Evolutionary conservation across 2,113 vertebrate genomes (phyloP), one percentile per base, ranked within the genome.

Genomic region (Nothocercus julius): DNA sequence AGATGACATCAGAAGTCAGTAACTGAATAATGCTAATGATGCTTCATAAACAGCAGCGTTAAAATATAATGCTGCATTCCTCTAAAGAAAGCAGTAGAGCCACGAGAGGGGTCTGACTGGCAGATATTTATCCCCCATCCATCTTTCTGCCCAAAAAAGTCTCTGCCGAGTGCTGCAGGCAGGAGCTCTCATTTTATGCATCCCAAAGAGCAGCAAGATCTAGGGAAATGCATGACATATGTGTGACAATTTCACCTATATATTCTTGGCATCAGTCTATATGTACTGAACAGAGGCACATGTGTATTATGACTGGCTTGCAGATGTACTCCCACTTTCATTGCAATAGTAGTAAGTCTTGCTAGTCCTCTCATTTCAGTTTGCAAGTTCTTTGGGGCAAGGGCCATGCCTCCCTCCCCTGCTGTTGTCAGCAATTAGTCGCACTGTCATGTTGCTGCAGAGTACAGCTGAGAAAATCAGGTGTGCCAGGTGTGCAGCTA

Each of bases 11-110:
- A 42, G 77, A 97, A 96, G 82, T 79, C 90, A 87, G 95, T 66
- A 92, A 72, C 54, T 54, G 97, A 89, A 94, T 97, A 96, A 97
- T 97, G 96, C 73, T 94, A 97, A 95, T 95, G 93, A 97, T 97
- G 96, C 90, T 96, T 93, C 82, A 90, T 89, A 96, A 96, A 91
- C 89, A 96, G 78, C 73, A 49, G 69, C 88, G 86, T 51, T 91
- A 81, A 87, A 67, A 84, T 63, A 94, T 82, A 97, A 96, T 20
- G 89, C 95, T 75, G 92, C 78, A 40, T 88, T 95, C 76, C 80
- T 95, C 73, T 72, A 70, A 40, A 93, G 92, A 85, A 88, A 53
- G 87, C 95, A 40, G 81, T 75, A 89, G 87, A 80, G 79, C 70
- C 74, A 87, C 34, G 69, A 75, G 83, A 59, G 67, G 45, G 88